phyloP scores from a whole-genome alignment of 2,113 vertebrate genomes.

The Leptobrachium ailaonicum region DNA sequence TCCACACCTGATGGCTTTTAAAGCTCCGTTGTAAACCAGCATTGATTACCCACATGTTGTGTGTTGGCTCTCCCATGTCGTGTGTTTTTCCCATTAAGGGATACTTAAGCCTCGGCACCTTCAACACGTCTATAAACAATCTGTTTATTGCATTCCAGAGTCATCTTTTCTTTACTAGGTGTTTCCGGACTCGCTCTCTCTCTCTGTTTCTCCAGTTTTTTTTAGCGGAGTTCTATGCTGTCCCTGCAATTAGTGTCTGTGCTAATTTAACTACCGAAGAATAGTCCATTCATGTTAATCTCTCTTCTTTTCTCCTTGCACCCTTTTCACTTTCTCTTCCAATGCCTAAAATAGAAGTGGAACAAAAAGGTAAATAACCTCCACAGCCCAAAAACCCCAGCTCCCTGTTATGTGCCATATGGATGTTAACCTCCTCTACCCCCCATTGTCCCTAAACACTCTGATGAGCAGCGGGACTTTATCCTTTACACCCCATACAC shows the following conservation, averaged over 20 bases:
- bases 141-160: not conserved
- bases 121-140: too few species aligned
- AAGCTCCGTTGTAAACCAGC: too few species aligned
- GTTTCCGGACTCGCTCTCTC: slow-evolving; percentile 77
- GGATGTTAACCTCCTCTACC: slow-evolving; percentile 84
- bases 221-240: slow-evolving; percentile 80
- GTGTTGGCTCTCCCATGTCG: too few species aligned
- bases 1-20: too few species aligned
- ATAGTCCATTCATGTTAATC: slow-evolving; percentile 99
- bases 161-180: slow-evolving; percentile 77
- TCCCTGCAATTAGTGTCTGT: slow-evolving; percentile 89
- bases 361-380: slow-evolving; percentile 99
- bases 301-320: slow-evolving; percentile 95
- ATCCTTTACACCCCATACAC: slow-evolving; percentile 72
- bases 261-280: slow-evolving; percentile 89
- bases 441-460: slow-evolving; percentile 72
- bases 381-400: slow-evolving; percentile 88
- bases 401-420: slow-evolving; percentile 98
- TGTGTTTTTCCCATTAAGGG: too few species aligned
- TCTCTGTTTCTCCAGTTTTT: slow-evolving; percentile 53
- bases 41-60: too few species aligned
- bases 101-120: too few species aligned
- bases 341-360: slow-evolving; percentile 99
- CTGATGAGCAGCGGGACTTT: slow-evolving; percentile 80
- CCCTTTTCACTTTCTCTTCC: slow-evolving; percentile 96